Conservation (phyloP, 2,797 vertebrate genomes). For the Scomberomorus guttatus region DNA sequence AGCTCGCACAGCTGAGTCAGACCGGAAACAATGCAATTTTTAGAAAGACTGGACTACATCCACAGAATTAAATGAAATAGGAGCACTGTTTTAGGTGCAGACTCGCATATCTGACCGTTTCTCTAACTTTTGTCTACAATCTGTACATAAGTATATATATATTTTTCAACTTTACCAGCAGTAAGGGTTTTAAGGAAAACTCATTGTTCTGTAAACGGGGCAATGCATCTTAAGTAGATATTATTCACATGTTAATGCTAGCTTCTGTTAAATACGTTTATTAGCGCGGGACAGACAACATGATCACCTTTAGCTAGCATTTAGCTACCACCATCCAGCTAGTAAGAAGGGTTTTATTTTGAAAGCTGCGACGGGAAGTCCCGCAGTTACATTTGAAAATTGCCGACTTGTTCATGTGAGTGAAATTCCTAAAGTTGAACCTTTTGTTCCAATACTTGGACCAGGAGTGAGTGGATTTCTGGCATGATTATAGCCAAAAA, state of each 20-base stretch:
- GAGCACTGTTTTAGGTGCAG: too few species aligned
- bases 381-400: too few species aligned
- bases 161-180: too few species aligned
- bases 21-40: neutral
- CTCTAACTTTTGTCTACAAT: too few species aligned
- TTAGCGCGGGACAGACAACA: too few species aligned
- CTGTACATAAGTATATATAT: too few species aligned
- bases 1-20: neutral
- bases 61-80: neutral
- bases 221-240: too few species aligned
- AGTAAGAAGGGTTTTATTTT: conserved; percentile 33
- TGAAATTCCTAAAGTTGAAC: conserved; percentile 47
- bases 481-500: accelerated
- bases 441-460: conserved; percentile 37
- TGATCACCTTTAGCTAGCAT: too few species aligned
- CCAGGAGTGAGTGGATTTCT: neutral
- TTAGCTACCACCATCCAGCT: neutral
- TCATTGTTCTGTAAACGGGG: too few species aligned
- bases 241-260: too few species aligned
- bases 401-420: neutral
- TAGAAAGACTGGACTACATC: neutral
- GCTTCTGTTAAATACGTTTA: neutral
- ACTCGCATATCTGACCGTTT: too few species aligned
- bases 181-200: too few species aligned
- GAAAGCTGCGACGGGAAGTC: conserved; percentile 42